Base-by-base conservation (phyloP, 2,888 invertebrate genomes). In the Pseudanteris insignis region DNA sequence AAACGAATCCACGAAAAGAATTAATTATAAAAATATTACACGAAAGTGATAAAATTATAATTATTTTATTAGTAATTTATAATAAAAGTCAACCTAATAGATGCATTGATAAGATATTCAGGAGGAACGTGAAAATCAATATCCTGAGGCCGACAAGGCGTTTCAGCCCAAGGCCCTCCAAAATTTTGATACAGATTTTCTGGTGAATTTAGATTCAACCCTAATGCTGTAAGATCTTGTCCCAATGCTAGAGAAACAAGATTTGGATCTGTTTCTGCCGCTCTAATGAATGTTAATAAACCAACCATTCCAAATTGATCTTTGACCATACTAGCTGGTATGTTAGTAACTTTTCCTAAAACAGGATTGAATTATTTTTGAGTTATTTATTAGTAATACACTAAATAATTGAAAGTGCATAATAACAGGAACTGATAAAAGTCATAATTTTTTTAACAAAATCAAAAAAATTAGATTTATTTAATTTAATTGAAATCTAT, bases 271-370 rank as follows among this genome's bases (percentile, higher is more conserved):
- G 94, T 92, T 83, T 99, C 98, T 63, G 97, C 96, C 66, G 96
- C 96, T 78, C 97, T 87, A 72, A 99, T 96, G 83, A 98, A 98
- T 70, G 98, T 96, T 81, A 99, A 84, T 71, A 99, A 86, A 36
- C 99, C 99, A 68, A 98, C 96, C 85, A 99, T 98, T 72, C 99
- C 99, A 82, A 96, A 99, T 84, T 99, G 99, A 84, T 99, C 99
- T 73, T 92, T 93, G 68, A 99, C 94, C 98, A 99, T 99, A 78
- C 94, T 94, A 69, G 90, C 89, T 64, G 99, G 99, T 84, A 99
- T 98, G 84, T 97, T 96, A 81, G 96, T 94, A 76, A 99, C 96
- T 85, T 93, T 92, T 73, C 95, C 94, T 94, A 79, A 33, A 82
- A 69, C 65, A 62, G 44, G 4, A 18, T 9, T n/a, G 26, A 7